Evolutionary conservation across 2,113 vertebrate species (phyloP).

Genomic region (Lepidothrix coronata): DNA sequence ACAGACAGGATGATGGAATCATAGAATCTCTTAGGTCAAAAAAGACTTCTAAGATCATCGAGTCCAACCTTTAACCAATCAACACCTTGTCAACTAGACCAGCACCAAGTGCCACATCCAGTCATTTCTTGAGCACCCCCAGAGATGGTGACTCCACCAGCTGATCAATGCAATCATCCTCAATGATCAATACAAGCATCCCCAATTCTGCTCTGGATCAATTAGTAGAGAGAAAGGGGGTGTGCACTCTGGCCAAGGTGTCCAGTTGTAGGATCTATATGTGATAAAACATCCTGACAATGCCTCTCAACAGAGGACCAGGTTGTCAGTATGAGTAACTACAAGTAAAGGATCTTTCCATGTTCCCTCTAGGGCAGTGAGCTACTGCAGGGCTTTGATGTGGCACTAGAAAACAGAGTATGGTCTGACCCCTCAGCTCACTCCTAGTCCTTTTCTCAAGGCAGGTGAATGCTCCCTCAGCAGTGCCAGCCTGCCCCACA

Average conservation of each 20-base stretch:
- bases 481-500: background rate
- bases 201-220: background rate
- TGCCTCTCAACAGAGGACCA: background rate
- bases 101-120: background rate
- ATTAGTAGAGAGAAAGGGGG: background rate
- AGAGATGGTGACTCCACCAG: background rate
- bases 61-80: background rate
- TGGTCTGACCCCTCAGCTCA: background rate
- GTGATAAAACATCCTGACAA: background rate
- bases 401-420: background rate
- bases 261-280: background rate
- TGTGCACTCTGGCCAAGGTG: background rate
- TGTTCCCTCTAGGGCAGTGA: background rate
- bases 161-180: background rate
- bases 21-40: background rate
- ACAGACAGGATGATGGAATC: background rate
- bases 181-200: background rate
- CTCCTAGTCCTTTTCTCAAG: accelerated
- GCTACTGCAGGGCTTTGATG: background rate
- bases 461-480: background rate
- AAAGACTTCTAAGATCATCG: background rate
- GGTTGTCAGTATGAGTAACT: background rate
- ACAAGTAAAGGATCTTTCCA: background rate
- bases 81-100: background rate
- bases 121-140: background rate